phyloP scores from a whole-genome alignment of 2,113 vertebrate species.

The Megalops atlanticus region DNA sequence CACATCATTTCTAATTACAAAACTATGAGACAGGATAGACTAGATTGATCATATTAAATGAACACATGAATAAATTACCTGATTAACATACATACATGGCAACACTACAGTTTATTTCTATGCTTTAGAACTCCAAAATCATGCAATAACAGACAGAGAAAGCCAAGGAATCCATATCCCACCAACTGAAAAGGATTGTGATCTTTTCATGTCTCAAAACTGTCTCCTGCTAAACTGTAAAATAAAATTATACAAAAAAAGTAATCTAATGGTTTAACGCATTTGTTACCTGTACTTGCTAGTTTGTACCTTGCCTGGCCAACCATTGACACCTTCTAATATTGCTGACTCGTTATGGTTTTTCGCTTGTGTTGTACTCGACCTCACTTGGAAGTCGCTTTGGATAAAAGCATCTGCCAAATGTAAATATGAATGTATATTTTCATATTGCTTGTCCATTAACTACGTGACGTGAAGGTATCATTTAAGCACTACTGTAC shows the following conservation, averaged over 20 bases:
- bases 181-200: neutral
- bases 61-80: constrained; percentile 13
- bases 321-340: too few relatives aligned
- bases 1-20: neutral
- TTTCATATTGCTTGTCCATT: neutral
- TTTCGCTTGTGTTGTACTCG: too few relatives aligned
- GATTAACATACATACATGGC: neutral
- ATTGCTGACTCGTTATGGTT: too few relatives aligned
- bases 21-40: neutral
- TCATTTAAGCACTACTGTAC: neutral
- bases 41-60: neutral
- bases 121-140: neutral
- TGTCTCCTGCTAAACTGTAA: too few relatives aligned
- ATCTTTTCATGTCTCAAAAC: too few relatives aligned
- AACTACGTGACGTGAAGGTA: neutral
- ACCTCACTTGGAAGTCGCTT: too few relatives aligned
- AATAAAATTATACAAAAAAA: too few relatives aligned
- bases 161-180: neutral
- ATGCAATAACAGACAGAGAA: neutral
- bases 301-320: too few relatives aligned
- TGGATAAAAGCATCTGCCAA: too few relatives aligned
- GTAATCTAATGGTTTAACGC: too few relatives aligned
- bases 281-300: too few relatives aligned
- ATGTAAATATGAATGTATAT: too few relatives aligned
- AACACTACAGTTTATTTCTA: neutral